phyloP scores from a whole-genome alignment of 2,888 invertebrate genomes.

The Metellina segmentata region DNA sequence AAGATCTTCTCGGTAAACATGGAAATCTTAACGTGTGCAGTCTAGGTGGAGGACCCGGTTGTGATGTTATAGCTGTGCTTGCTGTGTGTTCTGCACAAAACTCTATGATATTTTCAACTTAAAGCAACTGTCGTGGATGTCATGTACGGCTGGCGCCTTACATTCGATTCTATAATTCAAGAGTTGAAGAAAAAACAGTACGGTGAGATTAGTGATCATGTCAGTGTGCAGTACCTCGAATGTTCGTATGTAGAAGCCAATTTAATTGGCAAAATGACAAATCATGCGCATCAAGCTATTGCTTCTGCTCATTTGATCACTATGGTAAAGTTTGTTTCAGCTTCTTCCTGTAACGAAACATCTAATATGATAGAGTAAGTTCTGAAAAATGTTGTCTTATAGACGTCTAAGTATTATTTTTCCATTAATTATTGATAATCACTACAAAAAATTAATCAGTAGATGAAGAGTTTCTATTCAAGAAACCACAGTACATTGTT shows the following conservation, averaged over 20 bases:
- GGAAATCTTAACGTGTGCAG: conserved; percentile 27
- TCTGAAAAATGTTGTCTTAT: background rate
- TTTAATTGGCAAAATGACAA: background rate
- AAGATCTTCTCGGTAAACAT: conserved; percentile 2
- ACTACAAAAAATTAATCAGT: too few relatives aligned
- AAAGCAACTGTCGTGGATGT: conserved; percentile 8
- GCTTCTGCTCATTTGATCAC: conserved; percentile 39
- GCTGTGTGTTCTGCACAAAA: conserved; percentile 6
- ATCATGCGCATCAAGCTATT: background rate
- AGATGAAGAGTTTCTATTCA: too few relatives aligned
- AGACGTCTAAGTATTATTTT: too few relatives aligned
- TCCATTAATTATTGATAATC: too few relatives aligned
- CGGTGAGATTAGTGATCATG: background rate
- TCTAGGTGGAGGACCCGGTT: conserved; percentile 51
- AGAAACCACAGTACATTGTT: too few relatives aligned
- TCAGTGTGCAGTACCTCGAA: background rate
- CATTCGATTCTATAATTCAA: conserved; percentile 6
- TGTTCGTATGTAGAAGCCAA: conserved; percentile 16
- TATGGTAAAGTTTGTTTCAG: conserved; percentile 65
- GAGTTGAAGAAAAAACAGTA: conserved; percentile 1
- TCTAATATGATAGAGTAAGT: conserved; percentile 50
- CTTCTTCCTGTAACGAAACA: conserved; percentile 63
- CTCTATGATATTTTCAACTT: conserved; percentile 2
- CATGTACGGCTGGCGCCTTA: background rate
- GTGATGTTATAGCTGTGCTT: conserved; percentile 28